These are phyloP conservation scores for Bemisia tabaci DNA, from an alignment of 1,140 invertebrate genomes.

Conservation along the genomic window DNA sequence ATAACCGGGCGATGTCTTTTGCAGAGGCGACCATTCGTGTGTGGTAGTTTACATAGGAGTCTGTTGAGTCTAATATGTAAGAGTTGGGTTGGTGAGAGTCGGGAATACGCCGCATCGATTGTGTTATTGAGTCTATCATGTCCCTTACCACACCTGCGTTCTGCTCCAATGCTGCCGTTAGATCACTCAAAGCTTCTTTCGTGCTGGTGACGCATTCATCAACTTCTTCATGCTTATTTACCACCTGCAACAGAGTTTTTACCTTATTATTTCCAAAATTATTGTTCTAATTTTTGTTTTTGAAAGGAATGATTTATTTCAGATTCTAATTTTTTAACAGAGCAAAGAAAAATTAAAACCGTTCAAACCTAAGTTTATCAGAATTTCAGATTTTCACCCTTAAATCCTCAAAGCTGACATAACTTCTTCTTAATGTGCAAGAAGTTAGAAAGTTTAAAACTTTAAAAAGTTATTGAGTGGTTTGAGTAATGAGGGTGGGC, in stretches of 20 bases:
- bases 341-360: too few relatives aligned
- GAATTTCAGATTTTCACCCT: too few relatives aligned
- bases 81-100: slow-evolving; percentile 40
- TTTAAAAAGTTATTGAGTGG: too few relatives aligned
- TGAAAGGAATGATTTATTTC: too few relatives aligned
- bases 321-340: too few relatives aligned
- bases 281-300: too few relatives aligned
- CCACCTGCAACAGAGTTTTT: slow-evolving; percentile 51
- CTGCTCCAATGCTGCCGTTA: slow-evolving; percentile 65
- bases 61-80: slow-evolving; percentile 27
- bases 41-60: slow-evolving; percentile 89
- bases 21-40: slow-evolving; percentile 87
- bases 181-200: slow-evolving; percentile 67
- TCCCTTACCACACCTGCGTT: slow-evolving; percentile 72
- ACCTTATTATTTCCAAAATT: too few relatives aligned
- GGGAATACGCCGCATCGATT: slow-evolving; percentile 61
- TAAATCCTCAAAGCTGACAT: too few relatives aligned
- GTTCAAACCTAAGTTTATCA: too few relatives aligned
- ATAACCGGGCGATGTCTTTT: slow-evolving; percentile 84
- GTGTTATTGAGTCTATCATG: slow-evolving; percentile 77
- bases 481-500: too few relatives aligned
- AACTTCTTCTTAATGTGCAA: too few relatives aligned
- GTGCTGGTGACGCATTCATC: slow-evolving; percentile 68
- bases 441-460: too few relatives aligned
- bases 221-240: slow-evolving; percentile 61